These are phyloP conservation scores for Allacma fusca DNA, from an alignment of 2,888 invertebrate genomes.

Conservation along the genomic window DNA sequence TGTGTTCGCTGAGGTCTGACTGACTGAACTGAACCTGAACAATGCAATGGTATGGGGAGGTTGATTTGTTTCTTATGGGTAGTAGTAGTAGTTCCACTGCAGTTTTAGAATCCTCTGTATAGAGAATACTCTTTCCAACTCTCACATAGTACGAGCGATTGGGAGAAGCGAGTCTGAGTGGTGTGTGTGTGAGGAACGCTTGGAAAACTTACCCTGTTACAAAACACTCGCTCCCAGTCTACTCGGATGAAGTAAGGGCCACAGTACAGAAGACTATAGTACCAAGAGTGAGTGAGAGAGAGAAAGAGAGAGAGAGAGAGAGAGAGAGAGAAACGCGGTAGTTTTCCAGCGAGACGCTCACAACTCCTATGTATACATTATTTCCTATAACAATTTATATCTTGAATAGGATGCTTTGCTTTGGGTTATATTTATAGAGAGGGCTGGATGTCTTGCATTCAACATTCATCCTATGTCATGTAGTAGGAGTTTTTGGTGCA, in stretches of 20 bases:
- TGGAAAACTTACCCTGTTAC: too few species aligned
- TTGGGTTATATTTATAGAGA: neutral
- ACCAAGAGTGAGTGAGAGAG: too few species aligned
- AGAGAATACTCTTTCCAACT: too few species aligned
- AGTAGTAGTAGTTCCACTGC: neutral
- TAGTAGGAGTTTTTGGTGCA: too few species aligned
- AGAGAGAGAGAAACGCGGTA: neutral
- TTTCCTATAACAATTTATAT: neutral
- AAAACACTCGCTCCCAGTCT: too few species aligned
- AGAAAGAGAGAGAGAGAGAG: neutral
- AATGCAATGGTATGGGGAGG: conserved; percentile 30
- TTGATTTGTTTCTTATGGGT: conserved; percentile 3
- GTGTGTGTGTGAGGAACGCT: too few species aligned
- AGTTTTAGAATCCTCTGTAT: neutral
- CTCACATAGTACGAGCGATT: neutral
- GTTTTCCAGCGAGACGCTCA: conserved; percentile 19
- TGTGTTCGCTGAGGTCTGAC: conserved; percentile 24
- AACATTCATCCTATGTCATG: too few species aligned
- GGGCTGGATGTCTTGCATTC: too few species aligned
- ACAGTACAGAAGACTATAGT: too few species aligned
- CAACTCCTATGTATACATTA: neutral
- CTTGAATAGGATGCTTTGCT: neutral
- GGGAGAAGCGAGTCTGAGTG: too few species aligned
- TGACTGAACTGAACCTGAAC: conserved; percentile 37
- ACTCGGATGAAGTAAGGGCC: too few species aligned